Evolutionary conservation across 2,797 vertebrate genomes (phyloP).

Genomic region (Morus bassanus): DNA sequence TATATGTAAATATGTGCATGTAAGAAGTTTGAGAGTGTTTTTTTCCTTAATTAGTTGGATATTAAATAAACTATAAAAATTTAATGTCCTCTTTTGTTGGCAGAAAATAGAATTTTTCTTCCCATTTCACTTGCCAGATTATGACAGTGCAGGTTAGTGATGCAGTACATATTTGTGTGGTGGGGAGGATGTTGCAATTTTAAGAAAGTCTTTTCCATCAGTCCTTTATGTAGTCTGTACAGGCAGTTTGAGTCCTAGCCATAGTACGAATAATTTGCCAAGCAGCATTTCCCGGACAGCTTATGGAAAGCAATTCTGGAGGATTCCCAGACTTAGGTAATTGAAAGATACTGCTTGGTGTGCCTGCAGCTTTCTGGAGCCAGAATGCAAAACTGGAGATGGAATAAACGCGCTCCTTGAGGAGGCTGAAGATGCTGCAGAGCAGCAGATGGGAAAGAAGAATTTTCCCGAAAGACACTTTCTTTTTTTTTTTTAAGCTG

Average conservation of each 20-base stretch:
- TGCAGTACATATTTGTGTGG: not conserved
- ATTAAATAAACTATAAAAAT: too few species aligned
- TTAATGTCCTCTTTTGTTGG: not conserved
- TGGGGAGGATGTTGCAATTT: not conserved
- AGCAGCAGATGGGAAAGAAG: not conserved
- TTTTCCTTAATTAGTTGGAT: too few species aligned
- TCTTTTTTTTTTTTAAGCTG: not conserved
- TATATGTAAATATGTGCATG: not conserved
- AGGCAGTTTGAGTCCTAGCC: not conserved
- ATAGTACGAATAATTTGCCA: not conserved
- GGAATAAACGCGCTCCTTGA: not conserved
- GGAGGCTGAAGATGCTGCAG: not conserved
- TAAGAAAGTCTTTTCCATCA: not conserved
- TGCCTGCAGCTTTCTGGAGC: not conserved
- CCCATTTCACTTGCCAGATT: not conserved
- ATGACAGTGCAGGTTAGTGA: not conserved
- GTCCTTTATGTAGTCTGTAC: not conserved
- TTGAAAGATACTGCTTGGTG: not conserved
- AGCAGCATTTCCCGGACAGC: conserved; percentile 12
- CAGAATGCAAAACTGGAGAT: conserved; percentile 21
- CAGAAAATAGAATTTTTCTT: not conserved
- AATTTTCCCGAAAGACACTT: not conserved
- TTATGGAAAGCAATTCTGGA: conserved; percentile 13
- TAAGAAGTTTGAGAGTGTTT: not conserved
- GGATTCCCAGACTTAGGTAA: conserved; percentile 16